Base-by-base conservation (phyloP, 2,797 vertebrate species). In the Cheirogaleus major region DNA sequence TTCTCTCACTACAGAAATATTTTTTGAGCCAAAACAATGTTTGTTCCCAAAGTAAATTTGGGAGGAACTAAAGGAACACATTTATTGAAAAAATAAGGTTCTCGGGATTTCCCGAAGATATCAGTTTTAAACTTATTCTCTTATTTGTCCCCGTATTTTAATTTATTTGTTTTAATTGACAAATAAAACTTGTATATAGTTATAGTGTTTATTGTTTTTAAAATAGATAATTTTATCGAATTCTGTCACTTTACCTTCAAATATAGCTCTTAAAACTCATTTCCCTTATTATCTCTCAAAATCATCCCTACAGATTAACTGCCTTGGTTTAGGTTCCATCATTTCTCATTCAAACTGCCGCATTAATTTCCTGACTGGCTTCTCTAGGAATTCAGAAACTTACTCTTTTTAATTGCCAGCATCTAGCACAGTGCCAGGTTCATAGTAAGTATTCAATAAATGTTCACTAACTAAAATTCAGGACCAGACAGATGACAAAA, bases 11-110 rank as follows among this genome's bases (percentile, higher is more conserved):
- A 76, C 13, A 95, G 22, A 96, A 78, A 75, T 59, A 52, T 27
- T 63, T 94, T 81, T 89, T 72, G 70, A 97, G 17, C 4, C 57
- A 96, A 93, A 94, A 43, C 20, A 75, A 84, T 45, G 10, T 76
- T 70, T n/a, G 7, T 9, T 87, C 30, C 15, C 43, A 79, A 75
- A 88, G n/a, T 67, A 86, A 92, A 89, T 45, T 91, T 88, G 32
- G 20, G 55, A 95, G 43, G 25, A 92, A 75, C 67, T 70, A 84
- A 45, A 95, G 78, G 95, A 79, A 43, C 45, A 30, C 59, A 15
- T 67, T 65, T 92, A 13, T 73, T 5, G 23, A 93, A 78, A 32
- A 9, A 17, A 86, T 1, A 43, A 92, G n/a, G 3, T 23, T 72
- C 41, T 92, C 14, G 20, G 20, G 12, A 65, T 92, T 93, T 93